Conservation (phyloP, 2,113 vertebrate genomes). For the Cyrtonyx montezumae region DNA sequence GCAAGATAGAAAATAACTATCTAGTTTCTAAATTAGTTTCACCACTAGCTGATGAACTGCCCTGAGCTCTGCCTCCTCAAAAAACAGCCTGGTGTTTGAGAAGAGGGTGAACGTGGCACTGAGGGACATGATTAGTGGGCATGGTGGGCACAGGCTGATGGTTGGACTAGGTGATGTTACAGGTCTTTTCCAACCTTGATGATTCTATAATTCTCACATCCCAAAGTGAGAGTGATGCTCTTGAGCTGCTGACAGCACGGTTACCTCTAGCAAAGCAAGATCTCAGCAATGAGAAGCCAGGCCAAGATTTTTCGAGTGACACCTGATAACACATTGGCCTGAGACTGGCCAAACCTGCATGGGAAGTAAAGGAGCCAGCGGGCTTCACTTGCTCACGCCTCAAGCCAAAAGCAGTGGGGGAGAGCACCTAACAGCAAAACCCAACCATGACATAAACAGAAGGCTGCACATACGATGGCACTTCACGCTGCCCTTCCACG, state of each 20-base stretch:
- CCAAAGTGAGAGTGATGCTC: not conserved
- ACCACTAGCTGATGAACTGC: not conserved
- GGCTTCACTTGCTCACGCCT: not conserved
- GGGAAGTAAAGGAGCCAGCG: not conserved
- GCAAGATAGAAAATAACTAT: conserved; percentile 17
- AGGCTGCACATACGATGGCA: not conserved
- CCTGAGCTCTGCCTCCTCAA: not conserved
- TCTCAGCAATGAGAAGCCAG: conserved; percentile 6
- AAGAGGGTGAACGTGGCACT: no score
- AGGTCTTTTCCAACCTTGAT: no score
- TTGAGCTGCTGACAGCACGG: not conserved
- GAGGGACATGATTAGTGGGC: no score
- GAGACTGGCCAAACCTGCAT: not conserved
- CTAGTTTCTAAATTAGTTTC: conserved; percentile 37
- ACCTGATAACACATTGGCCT: conserved; percentile 15
- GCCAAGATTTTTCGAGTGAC: conserved; percentile 30
- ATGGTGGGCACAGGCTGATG: no score
- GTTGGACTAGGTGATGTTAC: no score
- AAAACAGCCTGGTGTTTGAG: not conserved
- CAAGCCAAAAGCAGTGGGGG: not conserved
- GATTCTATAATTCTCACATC: not conserved
- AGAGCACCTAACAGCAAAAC: not conserved
- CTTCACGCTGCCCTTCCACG: not conserved
- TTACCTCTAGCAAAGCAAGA: conserved; percentile 4
- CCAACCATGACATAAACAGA: not conserved